Base-by-base conservation (phyloP, 2,113 vertebrate species). In the Proterorhinus semilunaris region DNA sequence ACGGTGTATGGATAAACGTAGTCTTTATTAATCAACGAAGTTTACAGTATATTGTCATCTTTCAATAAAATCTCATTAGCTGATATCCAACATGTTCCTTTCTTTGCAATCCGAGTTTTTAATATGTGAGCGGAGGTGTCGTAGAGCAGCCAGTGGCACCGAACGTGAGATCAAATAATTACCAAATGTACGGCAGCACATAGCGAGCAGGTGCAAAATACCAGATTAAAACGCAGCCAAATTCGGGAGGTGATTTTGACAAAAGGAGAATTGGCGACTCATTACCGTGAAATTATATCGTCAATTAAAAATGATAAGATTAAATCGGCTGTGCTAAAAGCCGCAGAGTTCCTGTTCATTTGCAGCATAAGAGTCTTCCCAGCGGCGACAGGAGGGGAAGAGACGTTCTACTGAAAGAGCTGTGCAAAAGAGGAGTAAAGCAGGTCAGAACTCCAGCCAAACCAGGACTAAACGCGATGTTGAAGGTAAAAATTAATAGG, bases 151-250 rank as follows among this genome's bases (percentile, higher is more conserved):
- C 58, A 44, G 13, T 6, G 57, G 58, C 13, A n/a, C 12, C 42
- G 44, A 61, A 61, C 3, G 42, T 61, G 36, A 59, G 11, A 61
- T n/a, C 4, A 61, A 61, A 61, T 61, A 61, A 61, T 61, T 15
- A 61, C 42, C 42, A 44, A 58, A 61, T 44, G 12, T 3, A 21
- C 17, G 17, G 17, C 53, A 10, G 8, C 16, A 9, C 10, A 10
- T 6, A n/a, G 58, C 11, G 36, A 61, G 58, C 58, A 9, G 58
- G 12, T 44, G 57, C 42, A 61, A 59, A 61, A 36, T 11, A 58
- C 36, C 27, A 15, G 57, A 7, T 59, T 59, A 59, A 15, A 59
- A 12, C 36, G 13, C 11, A 1, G 11, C 8, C 6, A 15, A n/a
- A 15, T 59, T 59, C 10, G 44, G 36, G 8, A 43, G 57, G 42